A percentile compares a stretch with the other conserved stretches of the same genome.
Conservation (phyloP, 2,888 invertebrate genomes). For the Melanotus villosus region DNA sequence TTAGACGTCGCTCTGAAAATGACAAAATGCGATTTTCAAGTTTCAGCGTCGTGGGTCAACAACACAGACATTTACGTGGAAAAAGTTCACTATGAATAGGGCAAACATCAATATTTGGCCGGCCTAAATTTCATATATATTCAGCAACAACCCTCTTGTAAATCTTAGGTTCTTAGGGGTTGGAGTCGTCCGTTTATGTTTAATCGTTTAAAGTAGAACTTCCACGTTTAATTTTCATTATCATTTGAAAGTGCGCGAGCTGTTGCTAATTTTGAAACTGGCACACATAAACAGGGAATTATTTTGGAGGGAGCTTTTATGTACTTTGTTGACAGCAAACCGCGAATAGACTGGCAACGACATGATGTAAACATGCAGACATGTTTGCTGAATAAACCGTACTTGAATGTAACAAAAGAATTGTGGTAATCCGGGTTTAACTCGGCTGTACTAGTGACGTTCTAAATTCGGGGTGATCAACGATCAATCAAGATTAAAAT, state of each 20-base stretch:
- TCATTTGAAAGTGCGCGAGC: background rate
- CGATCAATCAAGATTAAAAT: conserved; percentile 24
- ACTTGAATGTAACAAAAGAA: conserved; percentile 15
- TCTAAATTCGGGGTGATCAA: background rate
- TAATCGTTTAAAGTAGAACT: background rate
- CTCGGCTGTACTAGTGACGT: background rate
- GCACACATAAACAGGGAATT: background rate
- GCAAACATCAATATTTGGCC: background rate
- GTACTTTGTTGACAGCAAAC: conserved; percentile 2
- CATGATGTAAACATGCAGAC: conserved; percentile 13
- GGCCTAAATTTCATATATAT: background rate
- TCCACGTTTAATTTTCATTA: background rate
- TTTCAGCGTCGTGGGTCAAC: background rate
- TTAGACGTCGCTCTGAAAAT: background rate
- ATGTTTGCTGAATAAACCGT: conserved; percentile 18
- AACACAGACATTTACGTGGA: background rate
- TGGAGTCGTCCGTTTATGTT: background rate
- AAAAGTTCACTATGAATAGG: background rate
- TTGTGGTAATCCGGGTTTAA: conserved; percentile 7
- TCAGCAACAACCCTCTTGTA: background rate
- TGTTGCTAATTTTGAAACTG: background rate
- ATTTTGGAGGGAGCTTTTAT: background rate
- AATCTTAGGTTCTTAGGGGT: background rate
- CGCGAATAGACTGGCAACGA: conserved; percentile 6
- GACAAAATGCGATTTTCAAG: conserved; percentile 7